Evolutionary conservation across 1,140 invertebrate genomes (phyloP).

Genomic region (Orchestia grillus): DNA sequence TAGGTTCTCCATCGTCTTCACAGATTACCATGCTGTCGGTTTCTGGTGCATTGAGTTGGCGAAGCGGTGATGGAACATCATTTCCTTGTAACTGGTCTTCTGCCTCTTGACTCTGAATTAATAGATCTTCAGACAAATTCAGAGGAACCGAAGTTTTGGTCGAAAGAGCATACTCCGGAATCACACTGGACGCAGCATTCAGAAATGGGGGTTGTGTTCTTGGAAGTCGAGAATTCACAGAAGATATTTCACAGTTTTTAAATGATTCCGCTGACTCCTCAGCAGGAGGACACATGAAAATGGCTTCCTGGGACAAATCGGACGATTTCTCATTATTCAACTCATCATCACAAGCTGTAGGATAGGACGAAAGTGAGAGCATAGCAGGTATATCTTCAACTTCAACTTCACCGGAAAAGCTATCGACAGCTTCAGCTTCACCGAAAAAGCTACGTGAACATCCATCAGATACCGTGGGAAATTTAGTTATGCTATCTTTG

Average conservation of each 20-base stretch:
- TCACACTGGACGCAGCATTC: background rate
- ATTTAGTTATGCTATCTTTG: background rate
- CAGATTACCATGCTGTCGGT: background rate
- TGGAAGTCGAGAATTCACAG: background rate
- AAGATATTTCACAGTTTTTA: background rate
- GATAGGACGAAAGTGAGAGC: too few relatives aligned
- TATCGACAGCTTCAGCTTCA: background rate
- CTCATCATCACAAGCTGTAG: background rate
- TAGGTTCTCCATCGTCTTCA: background rate
- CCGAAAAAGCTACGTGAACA: background rate
- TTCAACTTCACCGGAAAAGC: background rate
- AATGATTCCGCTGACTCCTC: background rate
- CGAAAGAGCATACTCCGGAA: background rate
- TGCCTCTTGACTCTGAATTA: background rate
- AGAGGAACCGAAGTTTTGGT: background rate
- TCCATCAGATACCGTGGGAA: background rate
- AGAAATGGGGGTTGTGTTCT: background rate
- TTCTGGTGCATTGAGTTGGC: background rate
- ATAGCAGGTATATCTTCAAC: background rate
- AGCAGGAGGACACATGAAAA: background rate
- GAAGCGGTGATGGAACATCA: background rate
- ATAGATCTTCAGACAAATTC: background rate
- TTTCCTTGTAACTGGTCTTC: background rate
- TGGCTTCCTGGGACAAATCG: background rate
- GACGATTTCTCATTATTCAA: background rate